phyloP scores from a whole-genome alignment of 1,140 invertebrate species.

The Myzus persicae region DNA sequence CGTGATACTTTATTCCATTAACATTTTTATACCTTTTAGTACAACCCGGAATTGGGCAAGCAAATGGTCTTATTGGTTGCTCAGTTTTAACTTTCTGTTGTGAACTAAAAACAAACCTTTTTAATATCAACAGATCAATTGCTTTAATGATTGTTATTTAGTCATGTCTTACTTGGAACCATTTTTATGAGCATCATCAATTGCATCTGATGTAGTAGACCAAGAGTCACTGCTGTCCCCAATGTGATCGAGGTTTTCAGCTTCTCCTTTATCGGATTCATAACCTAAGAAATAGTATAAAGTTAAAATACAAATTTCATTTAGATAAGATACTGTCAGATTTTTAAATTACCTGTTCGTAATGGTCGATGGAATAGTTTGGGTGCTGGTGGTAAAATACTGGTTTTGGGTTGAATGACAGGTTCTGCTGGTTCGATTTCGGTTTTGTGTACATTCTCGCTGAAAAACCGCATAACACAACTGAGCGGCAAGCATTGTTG shows the following conservation, averaged over 20 bases:
- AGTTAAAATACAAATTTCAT: not conserved
- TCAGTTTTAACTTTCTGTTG: slow-evolving; percentile 65
- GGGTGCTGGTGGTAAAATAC: slow-evolving; percentile 52
- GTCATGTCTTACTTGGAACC: slow-evolving; percentile 71
- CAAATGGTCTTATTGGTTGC: slow-evolving; percentile 73
- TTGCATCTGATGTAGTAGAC: slow-evolving; percentile 74
- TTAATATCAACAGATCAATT: not conserved
- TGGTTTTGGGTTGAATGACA: slow-evolving; percentile 50
- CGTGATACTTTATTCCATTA: slow-evolving; percentile 89
- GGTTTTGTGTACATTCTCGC: slow-evolving; percentile 52
- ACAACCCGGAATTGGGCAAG: slow-evolving; percentile 83
- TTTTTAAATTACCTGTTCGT: slow-evolving; percentile 23
- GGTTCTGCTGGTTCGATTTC: slow-evolving; percentile 48
- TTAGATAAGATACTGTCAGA: not conserved
- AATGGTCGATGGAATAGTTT: slow-evolving; percentile 45
- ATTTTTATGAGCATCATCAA: slow-evolving; percentile 66
- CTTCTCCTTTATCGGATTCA: slow-evolving; percentile 61
- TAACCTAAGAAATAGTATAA: not conserved
- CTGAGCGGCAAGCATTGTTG: slow-evolving; percentile 53
- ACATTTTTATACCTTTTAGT: slow-evolving; percentile 87
- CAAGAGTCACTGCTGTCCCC: slow-evolving; percentile 84
- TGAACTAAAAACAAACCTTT: slow-evolving; percentile 58
- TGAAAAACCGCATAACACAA: slow-evolving; percentile 56
- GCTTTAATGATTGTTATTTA: not conserved
- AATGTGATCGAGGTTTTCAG: slow-evolving; percentile 21